phyloP scores from a whole-genome alignment of 2,797 vertebrate genomes.

The Kryptolebias ocellatus region DNA sequence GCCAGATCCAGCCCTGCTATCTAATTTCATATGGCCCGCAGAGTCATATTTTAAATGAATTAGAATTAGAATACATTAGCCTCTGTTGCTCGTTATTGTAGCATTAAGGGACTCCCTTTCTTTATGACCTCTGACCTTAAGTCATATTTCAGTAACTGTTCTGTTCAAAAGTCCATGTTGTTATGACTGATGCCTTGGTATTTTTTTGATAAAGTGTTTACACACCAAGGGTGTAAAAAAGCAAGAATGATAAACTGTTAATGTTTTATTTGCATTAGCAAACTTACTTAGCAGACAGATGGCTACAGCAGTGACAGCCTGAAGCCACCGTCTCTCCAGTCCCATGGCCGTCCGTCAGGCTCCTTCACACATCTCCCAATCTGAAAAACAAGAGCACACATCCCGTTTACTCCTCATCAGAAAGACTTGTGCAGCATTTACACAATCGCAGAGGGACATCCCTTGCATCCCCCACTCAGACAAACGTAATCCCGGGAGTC shows the following conservation, averaged over 20 bases:
- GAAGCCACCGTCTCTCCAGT: constrained; percentile 80
- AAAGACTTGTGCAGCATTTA: constrained; percentile 14
- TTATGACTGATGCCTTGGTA: too few species aligned
- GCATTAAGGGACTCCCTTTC: too few species aligned
- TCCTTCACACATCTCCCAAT: constrained; percentile 78
- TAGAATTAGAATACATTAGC: too few species aligned
- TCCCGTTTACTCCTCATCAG: constrained; percentile 40
- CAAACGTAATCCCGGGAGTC: constrained; percentile 63
- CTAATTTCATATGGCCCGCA: too few species aligned
- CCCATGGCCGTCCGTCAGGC: constrained; percentile 85
- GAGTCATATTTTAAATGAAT: too few species aligned
- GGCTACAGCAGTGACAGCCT: constrained; percentile 76
- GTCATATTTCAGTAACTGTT: too few species aligned
- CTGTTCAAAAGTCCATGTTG: too few species aligned
- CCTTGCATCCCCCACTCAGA: constrained; percentile 38
- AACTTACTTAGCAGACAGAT: constrained; percentile 83
- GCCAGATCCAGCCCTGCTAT: too few species aligned
- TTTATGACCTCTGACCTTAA: too few species aligned
- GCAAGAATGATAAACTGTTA: not conserved
- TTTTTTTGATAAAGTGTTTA: too few species aligned
- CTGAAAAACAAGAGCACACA: constrained; percentile 67
- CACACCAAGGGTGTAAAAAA: too few species aligned
- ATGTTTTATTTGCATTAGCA: constrained; percentile 51
- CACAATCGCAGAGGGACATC: constrained; percentile 25
- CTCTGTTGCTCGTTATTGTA: too few species aligned